Evolutionary conservation across 2,888 invertebrate genomes (phyloP), one percentile per base, ranked within the genome.

Genomic region (Torymus texanus): DNA sequence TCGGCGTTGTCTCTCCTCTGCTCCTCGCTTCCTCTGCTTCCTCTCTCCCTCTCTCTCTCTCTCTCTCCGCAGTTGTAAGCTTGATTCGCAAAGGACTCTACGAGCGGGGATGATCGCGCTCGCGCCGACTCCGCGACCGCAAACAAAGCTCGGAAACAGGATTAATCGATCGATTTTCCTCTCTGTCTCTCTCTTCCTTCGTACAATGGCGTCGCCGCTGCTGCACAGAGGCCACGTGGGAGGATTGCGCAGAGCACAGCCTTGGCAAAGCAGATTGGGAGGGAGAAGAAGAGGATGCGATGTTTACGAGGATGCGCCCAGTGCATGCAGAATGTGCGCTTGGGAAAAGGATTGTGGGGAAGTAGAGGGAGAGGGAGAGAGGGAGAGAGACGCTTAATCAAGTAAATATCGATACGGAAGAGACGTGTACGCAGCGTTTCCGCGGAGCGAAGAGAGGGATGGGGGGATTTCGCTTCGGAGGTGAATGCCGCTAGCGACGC

Each of bases 111-210:
- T 18, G 55, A 61, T 63, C 72, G 56, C n/a, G 5, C 21, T n/a
- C 12, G 24, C 68, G 14, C 61, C n/a, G 12, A 41, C 21, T 63
- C 63, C 18, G 41, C 41, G 18, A n/a, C 63, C 51, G 24, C 59
- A 73, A 67, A 73, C 73, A 78, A 68, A 78, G 68, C 73, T 50
- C 53, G 72, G 56, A 56, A 68, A 62, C 74, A 12, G 74, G 63
- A 78, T 78, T 78, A 78, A 74, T 74, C 78, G 68, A 78, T 74
- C 62, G 74, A 68, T 24, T 78, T 63, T 58, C 53, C 41, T 41
- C 41, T 41, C 29, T 29, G 21, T 21, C 41, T 41, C 41, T 41
- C 29, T 29, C 41, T 41, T 8, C 41, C 8, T 41, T 8, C 41
- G 41, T 21, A 66, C 78, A 66, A 41, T 65, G 24, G 70, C 56